Conservation (phyloP, 2,113 vertebrate species). For the Pollachius pollachius region DNA sequence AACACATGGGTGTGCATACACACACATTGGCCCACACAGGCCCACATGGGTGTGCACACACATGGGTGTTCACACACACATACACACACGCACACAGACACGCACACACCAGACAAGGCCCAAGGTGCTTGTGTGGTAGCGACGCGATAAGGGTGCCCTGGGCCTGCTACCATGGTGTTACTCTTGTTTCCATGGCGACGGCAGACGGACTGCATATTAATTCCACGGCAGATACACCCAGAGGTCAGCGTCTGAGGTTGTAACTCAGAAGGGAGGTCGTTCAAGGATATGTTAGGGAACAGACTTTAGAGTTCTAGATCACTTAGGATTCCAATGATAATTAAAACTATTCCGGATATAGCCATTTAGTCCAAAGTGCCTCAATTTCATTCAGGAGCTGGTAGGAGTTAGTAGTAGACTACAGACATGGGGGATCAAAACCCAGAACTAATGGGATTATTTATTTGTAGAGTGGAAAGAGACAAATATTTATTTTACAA, state of each 20-base stretch:
- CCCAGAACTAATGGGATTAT: too few species aligned
- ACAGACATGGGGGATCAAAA: too few species aligned
- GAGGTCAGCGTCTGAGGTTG: slow-evolving; percentile 27
- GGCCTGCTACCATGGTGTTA: slow-evolving; percentile 3
- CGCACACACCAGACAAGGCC: slow-evolving; percentile 17
- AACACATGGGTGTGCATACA: too few species aligned
- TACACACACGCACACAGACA: slow-evolving; percentile 10
- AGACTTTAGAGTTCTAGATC: too few species aligned
- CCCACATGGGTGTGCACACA: too few species aligned
- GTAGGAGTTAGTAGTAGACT: too few species aligned
- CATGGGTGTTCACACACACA: too few species aligned
- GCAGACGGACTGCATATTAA: slow-evolving; percentile 45
- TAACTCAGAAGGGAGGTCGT: neutral
- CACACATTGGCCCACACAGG: too few species aligned
- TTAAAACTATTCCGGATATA: neutral
- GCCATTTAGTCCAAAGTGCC: neutral
- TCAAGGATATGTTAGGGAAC: too few species aligned
- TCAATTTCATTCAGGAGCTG: neutral
- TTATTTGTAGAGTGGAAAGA: too few species aligned
- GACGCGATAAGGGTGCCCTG: slow-evolving; percentile 16
- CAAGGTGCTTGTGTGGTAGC: slow-evolving; percentile 30
- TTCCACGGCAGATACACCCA: slow-evolving; percentile 43
- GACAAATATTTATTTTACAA: too few species aligned
- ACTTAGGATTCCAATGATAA: too few species aligned
- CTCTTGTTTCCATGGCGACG: slow-evolving; percentile 54